These are phyloP conservation scores for Chloroceryle aenea DNA, from an alignment of 2,113 vertebrate genomes.

Conservation along the genomic window DNA sequence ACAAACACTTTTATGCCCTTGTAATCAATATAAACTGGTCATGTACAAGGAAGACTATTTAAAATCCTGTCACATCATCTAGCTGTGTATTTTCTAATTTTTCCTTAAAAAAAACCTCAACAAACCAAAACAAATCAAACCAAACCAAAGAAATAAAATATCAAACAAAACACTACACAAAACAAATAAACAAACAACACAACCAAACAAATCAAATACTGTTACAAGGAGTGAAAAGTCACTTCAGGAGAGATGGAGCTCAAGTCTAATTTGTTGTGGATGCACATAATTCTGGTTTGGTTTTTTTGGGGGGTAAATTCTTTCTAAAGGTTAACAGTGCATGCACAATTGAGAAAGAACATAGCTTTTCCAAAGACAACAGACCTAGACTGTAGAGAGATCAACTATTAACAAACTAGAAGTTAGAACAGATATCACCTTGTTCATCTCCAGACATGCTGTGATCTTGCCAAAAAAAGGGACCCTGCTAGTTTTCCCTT, in stretches of 20 bases:
- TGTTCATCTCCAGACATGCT: neutral
- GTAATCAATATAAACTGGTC: neutral
- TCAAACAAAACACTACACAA: too few relatives aligned
- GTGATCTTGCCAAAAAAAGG: neutral
- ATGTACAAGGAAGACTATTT: neutral
- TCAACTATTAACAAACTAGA: neutral
- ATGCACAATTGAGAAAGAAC: neutral
- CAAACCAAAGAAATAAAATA: neutral
- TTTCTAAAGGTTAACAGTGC: neutral
- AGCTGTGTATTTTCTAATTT: neutral
- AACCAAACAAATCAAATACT: neutral
- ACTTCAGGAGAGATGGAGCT: neutral
- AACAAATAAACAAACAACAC: too few relatives aligned
- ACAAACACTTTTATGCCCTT: neutral
- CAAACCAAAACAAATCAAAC: neutral
- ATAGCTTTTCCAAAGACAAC: neutral
- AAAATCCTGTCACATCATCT: neutral
- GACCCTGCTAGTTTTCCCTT: neutral
- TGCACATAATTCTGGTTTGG: neutral
- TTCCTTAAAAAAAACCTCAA: neutral
- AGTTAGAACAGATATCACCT: neutral
- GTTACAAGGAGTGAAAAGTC: neutral
- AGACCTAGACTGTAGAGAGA: neutral
- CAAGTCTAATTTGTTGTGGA: neutral
- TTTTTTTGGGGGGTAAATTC: neutral